A percentile compares a stretch with the other conserved stretches of the same genome.
Conservation (phyloP, 2,113 vertebrate species). For the Electrona antarctica region DNA sequence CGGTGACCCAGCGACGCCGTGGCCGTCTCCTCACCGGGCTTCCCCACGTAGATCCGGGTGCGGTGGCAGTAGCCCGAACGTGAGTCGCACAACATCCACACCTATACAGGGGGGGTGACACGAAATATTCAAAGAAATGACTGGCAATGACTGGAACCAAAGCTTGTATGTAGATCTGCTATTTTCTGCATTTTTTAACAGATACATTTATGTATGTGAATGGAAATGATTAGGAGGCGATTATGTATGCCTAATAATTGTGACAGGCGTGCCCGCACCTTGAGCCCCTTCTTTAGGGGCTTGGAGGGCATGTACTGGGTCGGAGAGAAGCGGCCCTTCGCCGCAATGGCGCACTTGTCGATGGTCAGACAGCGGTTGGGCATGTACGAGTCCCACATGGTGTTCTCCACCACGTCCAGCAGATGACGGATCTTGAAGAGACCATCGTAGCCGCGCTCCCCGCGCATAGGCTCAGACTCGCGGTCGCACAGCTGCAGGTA, state of each 20-base stretch:
- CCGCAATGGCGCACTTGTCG: conserved; percentile 76
- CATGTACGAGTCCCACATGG: conserved; percentile 81
- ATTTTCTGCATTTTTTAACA: no score
- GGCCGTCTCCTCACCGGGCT: conserved; percentile 67
- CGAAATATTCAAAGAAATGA: no score
- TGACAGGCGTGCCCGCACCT: conserved; percentile 67
- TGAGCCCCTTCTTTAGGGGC: conserved; percentile 80
- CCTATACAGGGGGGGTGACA: conserved; percentile 16
- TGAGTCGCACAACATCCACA: conserved; percentile 85
- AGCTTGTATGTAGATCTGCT: no score
- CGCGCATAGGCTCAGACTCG: conserved; percentile 73
- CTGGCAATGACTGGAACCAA: no score
- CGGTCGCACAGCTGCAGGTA: conserved; percentile 82
- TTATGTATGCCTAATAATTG: no score
- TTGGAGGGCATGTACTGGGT: conserved; percentile 83
- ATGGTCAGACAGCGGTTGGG: conserved; percentile 82
- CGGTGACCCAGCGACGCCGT: conserved; percentile 64
- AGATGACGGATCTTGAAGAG: conserved; percentile 83
- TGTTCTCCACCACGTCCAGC: conserved; percentile 81
- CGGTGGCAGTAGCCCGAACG: conserved; percentile 83
- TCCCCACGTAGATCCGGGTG: conserved; percentile 76
- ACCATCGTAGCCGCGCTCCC: conserved; percentile 80
- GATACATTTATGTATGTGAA: no score
- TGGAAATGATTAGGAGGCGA: no score
- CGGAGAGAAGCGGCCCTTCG: conserved; percentile 78